Base-by-base conservation (phyloP, 2,888 invertebrate genomes). In the Lutraria lutraria region DNA sequence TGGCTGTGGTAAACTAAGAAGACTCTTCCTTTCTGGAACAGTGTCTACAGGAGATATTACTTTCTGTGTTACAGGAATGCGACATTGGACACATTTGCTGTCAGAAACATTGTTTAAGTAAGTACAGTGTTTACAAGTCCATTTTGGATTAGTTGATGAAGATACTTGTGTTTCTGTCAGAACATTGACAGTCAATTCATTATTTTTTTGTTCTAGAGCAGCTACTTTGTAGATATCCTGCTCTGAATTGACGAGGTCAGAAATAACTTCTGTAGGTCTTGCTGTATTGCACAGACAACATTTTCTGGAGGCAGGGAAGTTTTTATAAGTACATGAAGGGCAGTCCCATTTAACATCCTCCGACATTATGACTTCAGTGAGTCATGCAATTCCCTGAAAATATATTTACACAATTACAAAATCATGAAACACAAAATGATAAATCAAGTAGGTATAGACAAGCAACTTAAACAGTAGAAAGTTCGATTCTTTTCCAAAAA, bases 311-410 rank as follows among this genome's bases (percentile, higher is more conserved):
- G 98, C 98, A 89, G 98, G 98, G 97, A 98, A 99, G 97, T 99
- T 99, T 97, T 98, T 98, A 96, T 99, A 99, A 85, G 99, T 99
- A 97, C 99, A 99, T 96, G 98, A 98, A 96, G 98, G 98, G 97
- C 99, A 99, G 95, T 97, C 97, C 99, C 99, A 99, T 97, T 99
- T 99, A 84, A 93, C 90, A 81, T 94, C 93, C 16, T 89, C 88
- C n/a, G 88, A 85, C 90, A 90, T 90, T 3, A 13, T 89, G 43
- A 4, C 43, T 8, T 43, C 43, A 43, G 43, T 43, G 81, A 13
- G 34, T 34, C 76, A 76, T 34, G 15, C 29, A 76, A 76, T 34
- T 34, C 34, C 34, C 31, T 34, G 34, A 34, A 76, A 34, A 13
- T 25, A 63, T 63, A 19, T 56, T 2, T n/a, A n/a, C n/a, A n/a